phyloP scores from a whole-genome alignment of 2,113 vertebrate genomes.

The Passer domesticus region DNA sequence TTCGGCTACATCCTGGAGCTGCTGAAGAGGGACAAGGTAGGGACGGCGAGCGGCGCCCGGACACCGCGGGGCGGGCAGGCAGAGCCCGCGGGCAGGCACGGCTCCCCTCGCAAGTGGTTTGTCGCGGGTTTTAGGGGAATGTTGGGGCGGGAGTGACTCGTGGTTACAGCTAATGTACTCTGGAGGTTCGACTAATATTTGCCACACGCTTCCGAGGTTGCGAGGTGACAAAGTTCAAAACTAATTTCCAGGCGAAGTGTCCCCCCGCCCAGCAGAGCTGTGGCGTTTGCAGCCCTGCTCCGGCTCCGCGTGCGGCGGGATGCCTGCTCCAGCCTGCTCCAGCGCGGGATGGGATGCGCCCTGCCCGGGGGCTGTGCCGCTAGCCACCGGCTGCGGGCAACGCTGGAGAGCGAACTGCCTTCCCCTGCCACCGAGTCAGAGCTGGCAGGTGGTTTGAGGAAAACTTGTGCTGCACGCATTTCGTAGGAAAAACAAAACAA shows the following conservation, averaged over 20 bases:
- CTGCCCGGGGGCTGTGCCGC: not conserved
- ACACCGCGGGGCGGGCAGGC: fast-evolving
- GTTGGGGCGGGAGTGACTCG: no score
- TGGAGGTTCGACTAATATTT: fast-evolving
- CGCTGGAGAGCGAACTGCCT: not conserved
- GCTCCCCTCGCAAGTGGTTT: not conserved
- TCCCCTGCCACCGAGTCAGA: not conserved
- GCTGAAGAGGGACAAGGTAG: slow-evolving; percentile 86
- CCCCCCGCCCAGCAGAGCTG: no score
- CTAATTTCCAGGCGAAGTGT: fast-evolving
- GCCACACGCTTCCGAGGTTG: fast-evolving
- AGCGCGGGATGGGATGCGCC: not conserved
- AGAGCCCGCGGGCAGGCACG: not conserved
- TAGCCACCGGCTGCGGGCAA: no score
- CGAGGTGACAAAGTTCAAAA: no score
- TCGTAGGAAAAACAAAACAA: not conserved
- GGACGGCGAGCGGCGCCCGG: not conserved
- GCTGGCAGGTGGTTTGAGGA: not conserved
- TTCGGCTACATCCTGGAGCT: slow-evolving; percentile 88
- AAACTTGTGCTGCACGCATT: fast-evolving
- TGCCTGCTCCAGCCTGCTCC: not conserved
- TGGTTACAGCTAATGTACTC: not conserved
- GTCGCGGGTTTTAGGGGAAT: fast-evolving
- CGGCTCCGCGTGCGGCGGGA: no score
- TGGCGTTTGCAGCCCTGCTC: not conserved